Base-by-base conservation (phyloP, 1,140 invertebrate species). In the Heliconius himera region DNA sequence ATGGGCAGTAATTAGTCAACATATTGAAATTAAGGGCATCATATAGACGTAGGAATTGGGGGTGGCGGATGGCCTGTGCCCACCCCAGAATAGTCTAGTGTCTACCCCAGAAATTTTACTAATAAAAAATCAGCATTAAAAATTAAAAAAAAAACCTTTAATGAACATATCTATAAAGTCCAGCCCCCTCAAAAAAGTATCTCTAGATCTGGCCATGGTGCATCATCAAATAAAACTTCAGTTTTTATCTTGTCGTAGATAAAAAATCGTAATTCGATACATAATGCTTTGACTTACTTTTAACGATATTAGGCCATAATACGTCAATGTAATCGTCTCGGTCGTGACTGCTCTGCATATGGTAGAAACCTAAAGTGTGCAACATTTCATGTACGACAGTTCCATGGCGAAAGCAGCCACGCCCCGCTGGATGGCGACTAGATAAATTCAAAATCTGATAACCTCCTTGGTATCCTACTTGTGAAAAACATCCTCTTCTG, bases 321-420 rank as follows among this genome's bases (percentile, higher is more conserved):
- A 98, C 96, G 11, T 91, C 89, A 1, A 98, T 96, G 85, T 95
- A 97, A 1, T 96, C 93, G 85, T 97, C 97, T 74, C 97, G 93
- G 88, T 98, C 96, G 1, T 95, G 90, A 8, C 96, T 94, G 84
- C 96, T 96, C 88, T 98, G 97, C 92, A 97, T 97, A 85, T 98
- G 96, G 85, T 95, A 96, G 84, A 97, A 97, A 0, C 97, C 97
- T 18, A 97, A 89, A 0, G 96, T 95, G 83, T 97, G 97, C 41
- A 97, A 89, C 6, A 97, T 88, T 88, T 97, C 97, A 81, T 97
- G 97, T 5, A 97, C 94, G n/a, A 97, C 94, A 0, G 95, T 95
- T 6, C 95, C 95, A 60, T 95, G 89, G 0, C 93, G 90, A 81
- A 96, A 95, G 76, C 96, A 96, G 1, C 94, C 95, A 0, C 88